Base-by-base conservation (phyloP, 2,888 invertebrate species). In the Cataglyphis albicans region DNA sequence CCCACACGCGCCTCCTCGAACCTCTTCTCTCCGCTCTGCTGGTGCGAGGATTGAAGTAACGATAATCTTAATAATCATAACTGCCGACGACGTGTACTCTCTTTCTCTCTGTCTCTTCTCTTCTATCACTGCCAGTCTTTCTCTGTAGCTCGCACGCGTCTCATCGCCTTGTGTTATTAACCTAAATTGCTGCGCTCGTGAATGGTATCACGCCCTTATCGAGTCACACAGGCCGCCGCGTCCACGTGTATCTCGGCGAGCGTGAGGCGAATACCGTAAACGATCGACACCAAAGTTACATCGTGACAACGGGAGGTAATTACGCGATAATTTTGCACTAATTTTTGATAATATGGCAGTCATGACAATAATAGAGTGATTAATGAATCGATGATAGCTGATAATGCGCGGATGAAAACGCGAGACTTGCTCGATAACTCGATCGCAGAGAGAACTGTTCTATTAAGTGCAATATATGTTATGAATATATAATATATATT, bases 141-240 rank as follows among this genome's bases (percentile, higher is more conserved):
- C 57, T 78, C 32, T 44, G 18, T 32, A 12, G 65, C 73, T 76
- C 52, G 61, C 82, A 83, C 86, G 75, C 73, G 80, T 63, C 74
- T 75, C 55, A 10, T 70, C 32, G 84, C 82, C 87, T 86, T 84
- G 85, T 87, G 86, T 92, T 89, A 90, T 92, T 92, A 91, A 91
- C 91, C 92, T 81, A 89, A 90, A 92, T 91, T 90, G 84, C 85
- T 80, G 59, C 48, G 70, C 83, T 78, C 82, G 87, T 83, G 89
- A 78, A 85, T 84, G 86, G 87, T 84, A 87, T 86, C 82, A 82
- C 84, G 84, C 86, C 85, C 84, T 90, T 87, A 85, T 89, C 89
- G 75, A 84, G 76, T 64, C 83, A 78, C 83, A 86, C 52, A 82
- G 48, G 29, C 61, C 32, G 52, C 38, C 57, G 41, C 44, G 57